Evolutionary conservation across 2,797 vertebrate genomes (phyloP), one percentile per base, ranked within the genome.

Genomic region (Calcarius lapponicus): DNA sequence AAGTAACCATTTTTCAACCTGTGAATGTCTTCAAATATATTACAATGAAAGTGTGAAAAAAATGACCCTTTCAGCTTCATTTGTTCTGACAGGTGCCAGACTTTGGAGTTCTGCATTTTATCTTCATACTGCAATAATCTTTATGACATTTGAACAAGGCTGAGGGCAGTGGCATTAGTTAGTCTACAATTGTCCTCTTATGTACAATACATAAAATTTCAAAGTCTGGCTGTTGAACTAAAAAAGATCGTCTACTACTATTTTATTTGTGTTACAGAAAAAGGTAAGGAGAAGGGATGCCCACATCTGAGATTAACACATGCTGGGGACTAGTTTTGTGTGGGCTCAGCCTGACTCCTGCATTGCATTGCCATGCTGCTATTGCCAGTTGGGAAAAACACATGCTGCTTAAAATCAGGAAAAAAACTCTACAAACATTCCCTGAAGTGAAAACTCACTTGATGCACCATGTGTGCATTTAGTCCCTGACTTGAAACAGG

Each of bases 1-100:
- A 95, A 94, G 94, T 78, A 87, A 82, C 95, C 89, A 93, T 96
- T 97, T 97, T 93, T 96, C 95, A 98, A 48, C 91, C 76, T 51
- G 65, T 25, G 70, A 90, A 73, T 86, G 93, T 95, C 96, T 95
- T 96, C 88, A 90, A 76, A 92, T 94, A 54, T 13, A 72, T 93
- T 93, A 88, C 80, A 95, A 76, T n/a, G 64, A 75, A 76, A 89
- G 50, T 54, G 60, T 47, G 72, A 51, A 51, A 70, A 92, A 92
- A 93, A 70, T 9, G 47, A 82, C 65, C 34, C 54, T 86, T 74
- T 70, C 28, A 58, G 87, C 93, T 97, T 95, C 88, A 51, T 94
- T 86, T 79, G 80, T 90, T 93, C 61, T 96, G 97, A 96, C 78
- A 92, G 96, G 92, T 96, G 76, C 85, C 95, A 93, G 79, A 65